phyloP scores from a whole-genome alignment of 2,888 invertebrate species.

The Ephialtes manifestator region DNA sequence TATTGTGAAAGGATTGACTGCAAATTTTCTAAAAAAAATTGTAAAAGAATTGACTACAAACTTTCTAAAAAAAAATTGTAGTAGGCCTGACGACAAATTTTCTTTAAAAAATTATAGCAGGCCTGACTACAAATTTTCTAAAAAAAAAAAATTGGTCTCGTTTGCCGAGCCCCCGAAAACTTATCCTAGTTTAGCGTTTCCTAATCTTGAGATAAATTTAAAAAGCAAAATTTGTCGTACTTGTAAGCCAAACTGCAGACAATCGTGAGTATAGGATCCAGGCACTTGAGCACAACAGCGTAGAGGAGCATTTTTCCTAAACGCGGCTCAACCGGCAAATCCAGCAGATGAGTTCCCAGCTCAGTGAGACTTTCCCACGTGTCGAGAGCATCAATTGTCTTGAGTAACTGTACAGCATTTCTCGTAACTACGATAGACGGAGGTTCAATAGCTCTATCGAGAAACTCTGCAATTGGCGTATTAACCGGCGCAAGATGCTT shows the following conservation, averaged over 20 bases:
- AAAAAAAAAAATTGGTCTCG: too few species aligned
- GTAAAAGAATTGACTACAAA: too few species aligned
- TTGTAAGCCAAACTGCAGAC: slow-evolving; percentile 94
- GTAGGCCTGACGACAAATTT: too few species aligned
- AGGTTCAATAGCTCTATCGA: slow-evolving; percentile 94
- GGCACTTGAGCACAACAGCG: slow-evolving; percentile 95
- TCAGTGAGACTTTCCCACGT: slow-evolving; percentile 95
- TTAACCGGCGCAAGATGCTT: slow-evolving; percentile 93
- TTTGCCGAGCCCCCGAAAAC: too few species aligned
- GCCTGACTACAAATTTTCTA: too few species aligned
- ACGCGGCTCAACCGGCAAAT: slow-evolving; percentile 96
- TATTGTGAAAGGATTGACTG: too few species aligned
- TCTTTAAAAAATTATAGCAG: too few species aligned
- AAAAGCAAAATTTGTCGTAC: slow-evolving; percentile 82
- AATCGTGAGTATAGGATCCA: slow-evolving; percentile 97
- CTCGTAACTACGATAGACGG: slow-evolving; percentile 93
- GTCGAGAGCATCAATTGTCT: slow-evolving; percentile 95
- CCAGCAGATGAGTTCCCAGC: slow-evolving; percentile 95
- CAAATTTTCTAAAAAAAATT: too few species aligned
- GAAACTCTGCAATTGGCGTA: slow-evolving; percentile 93
- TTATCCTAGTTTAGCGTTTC: too few species aligned
- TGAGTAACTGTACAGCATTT: slow-evolving; percentile 90
- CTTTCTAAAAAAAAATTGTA: too few species aligned
- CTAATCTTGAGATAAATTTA: too few species aligned
- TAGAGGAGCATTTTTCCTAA: slow-evolving; percentile 97